Evolutionary conservation across 1,140 invertebrate genomes (phyloP).

Genomic region (Mya arenaria): DNA sequence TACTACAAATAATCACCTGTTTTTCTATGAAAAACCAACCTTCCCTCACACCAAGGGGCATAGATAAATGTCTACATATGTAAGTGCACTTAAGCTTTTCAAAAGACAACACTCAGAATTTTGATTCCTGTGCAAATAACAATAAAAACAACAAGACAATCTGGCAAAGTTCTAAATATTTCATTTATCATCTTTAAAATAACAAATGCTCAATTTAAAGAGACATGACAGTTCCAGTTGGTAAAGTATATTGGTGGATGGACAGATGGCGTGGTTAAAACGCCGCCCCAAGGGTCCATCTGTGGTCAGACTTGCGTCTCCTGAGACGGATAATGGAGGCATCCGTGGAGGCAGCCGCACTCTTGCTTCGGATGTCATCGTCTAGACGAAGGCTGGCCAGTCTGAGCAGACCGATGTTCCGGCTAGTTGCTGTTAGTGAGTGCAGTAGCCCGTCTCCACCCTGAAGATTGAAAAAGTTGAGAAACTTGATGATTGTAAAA

Average conservation of each 20-base stretch:
- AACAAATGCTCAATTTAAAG: conserved; percentile 10
- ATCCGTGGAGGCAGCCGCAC: conserved; percentile 71
- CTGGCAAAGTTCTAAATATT: no score
- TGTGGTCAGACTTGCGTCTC: conserved; percentile 75
- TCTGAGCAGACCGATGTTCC: conserved; percentile 77
- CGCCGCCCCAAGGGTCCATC: conserved; percentile 77
- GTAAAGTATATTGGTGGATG: background rate
- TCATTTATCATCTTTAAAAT: background rate
- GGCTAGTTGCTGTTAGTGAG: conserved; percentile 77
- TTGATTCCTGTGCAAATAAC: no score
- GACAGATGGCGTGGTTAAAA: no score
- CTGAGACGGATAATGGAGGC: conserved; percentile 75
- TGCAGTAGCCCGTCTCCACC: conserved; percentile 76
- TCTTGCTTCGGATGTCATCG: conserved; percentile 78
- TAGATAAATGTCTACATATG: no score
- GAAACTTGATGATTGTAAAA: background rate
- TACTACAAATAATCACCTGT: no score
- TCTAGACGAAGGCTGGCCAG: conserved; percentile 71
- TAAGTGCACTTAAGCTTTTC: no score
- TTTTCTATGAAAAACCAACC: no score
- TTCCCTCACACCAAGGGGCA: no score
- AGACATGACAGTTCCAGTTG: background rate
- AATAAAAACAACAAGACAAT: no score
- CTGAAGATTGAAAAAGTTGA: conserved; percentile 60
- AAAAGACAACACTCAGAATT: no score